phyloP scores from a whole-genome alignment of 2,113 vertebrate species.

The Callocephalon fimbriatum region DNA sequence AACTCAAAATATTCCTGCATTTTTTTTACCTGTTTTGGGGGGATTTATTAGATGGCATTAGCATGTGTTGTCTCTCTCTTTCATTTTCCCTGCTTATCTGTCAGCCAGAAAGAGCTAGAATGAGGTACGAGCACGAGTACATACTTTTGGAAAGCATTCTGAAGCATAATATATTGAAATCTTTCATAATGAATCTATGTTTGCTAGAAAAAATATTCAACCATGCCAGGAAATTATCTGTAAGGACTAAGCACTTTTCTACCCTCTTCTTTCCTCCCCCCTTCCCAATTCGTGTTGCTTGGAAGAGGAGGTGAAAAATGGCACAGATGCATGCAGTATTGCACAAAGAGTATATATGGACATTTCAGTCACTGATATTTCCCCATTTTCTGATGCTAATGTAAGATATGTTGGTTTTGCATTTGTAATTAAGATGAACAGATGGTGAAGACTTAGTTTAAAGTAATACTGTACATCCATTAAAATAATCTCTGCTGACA shows the following conservation, averaged over 20 bases:
- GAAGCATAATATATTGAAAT: constrained; percentile 66
- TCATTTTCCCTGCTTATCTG: constrained; percentile 41
- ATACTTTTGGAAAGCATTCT: constrained; percentile 67
- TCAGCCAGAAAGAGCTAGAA: constrained; percentile 31
- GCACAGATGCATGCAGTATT: constrained; percentile 77
- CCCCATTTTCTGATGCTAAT: constrained; percentile 83
- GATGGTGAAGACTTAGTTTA: constrained; percentile 80
- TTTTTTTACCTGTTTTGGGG: constrained; percentile 9
- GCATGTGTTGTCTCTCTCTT: constrained; percentile 20
- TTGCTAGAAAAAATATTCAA: constrained; percentile 70
- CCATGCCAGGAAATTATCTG: constrained; percentile 67
- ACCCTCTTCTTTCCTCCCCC: constrained; percentile 36
- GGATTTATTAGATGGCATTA: constrained; percentile 56
- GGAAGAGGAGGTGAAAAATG: constrained; percentile 53
- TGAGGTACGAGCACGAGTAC: constrained; percentile 12
- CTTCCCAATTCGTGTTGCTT: constrained; percentile 65
- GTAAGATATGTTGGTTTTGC: constrained; percentile 81
- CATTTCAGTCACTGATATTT: constrained; percentile 77
- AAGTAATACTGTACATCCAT: constrained; percentile 82
- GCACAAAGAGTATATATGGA: constrained; percentile 79
- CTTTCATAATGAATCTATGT: constrained; percentile 71
- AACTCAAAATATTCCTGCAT: not conserved
- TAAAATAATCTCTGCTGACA: constrained; percentile 83
- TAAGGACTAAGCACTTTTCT: constrained; percentile 59
- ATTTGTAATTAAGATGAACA: constrained; percentile 84